Percentiles rank a stretch among this genome's conserved stretches.
Conservation (phyloP, 2,113 vertebrate genomes). For the Albula goreensis region DNA sequence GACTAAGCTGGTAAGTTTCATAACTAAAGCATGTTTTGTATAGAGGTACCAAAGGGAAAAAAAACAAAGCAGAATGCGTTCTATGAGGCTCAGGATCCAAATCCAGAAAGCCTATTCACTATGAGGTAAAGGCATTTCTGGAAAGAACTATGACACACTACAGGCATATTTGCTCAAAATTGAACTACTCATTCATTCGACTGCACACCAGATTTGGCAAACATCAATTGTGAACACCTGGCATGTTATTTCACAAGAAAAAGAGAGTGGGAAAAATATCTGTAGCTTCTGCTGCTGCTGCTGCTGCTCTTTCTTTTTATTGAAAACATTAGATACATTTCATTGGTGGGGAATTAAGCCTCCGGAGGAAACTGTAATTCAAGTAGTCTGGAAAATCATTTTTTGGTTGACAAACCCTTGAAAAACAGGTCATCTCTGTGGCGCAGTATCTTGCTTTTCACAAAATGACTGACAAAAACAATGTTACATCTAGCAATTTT, state of each 20-base stretch:
- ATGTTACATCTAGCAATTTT: too few relatives aligned
- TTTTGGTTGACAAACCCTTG: background rate
- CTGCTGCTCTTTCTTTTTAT: background rate
- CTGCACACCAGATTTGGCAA: conserved; percentile 8
- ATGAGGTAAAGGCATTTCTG: background rate
- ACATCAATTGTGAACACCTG: background rate
- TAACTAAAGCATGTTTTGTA: background rate
- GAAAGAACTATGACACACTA: background rate
- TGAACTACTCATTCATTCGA: background rate
- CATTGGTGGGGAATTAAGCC: background rate
- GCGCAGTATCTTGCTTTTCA: background rate
- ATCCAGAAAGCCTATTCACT: background rate
- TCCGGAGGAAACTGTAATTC: background rate
- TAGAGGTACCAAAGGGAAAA: background rate
- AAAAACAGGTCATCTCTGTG: background rate
- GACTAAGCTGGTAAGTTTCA: background rate
- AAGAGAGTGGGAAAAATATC: background rate
- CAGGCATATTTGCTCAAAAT: background rate
- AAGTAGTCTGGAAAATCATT: background rate
- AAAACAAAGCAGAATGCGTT: background rate
- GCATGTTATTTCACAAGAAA: conserved; percentile 1
- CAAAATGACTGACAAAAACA: background rate
- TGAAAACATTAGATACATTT: background rate
- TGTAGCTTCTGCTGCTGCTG: background rate
- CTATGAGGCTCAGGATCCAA: background rate